These are phyloP conservation scores for Stenolophus ochropezus DNA, from an alignment of 2,888 invertebrate species.

Conservation along the genomic window DNA sequence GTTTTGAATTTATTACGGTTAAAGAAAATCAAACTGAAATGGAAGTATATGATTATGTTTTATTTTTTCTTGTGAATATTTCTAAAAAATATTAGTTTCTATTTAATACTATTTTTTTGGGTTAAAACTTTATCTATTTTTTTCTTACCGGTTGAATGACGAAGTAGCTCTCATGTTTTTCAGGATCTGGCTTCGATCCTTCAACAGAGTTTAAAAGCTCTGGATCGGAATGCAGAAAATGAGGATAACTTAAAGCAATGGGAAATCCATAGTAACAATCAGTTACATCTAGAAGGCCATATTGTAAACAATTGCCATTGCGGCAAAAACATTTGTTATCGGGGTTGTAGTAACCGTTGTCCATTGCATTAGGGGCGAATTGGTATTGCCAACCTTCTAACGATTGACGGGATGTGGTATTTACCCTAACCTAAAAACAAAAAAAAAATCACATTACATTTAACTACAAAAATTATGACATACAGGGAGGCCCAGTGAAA, in stretches of 20 bases:
- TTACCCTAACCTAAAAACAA: slow-evolving; percentile 76
- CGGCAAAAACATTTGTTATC: slow-evolving; percentile 91
- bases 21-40: too few relatives aligned
- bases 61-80: too few relatives aligned
- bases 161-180: slow-evolving; percentile 82
- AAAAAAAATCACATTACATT: too few relatives aligned
- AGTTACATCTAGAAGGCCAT: slow-evolving; percentile 87
- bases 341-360: slow-evolving; percentile 83
- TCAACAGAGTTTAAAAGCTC: slow-evolving; percentile 79
- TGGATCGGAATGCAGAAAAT: slow-evolving; percentile 86
- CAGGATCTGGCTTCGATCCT: slow-evolving; percentile 79
- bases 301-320: slow-evolving; percentile 79
- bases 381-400: slow-evolving; percentile 83
- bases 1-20: too few relatives aligned
- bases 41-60: too few relatives aligned
- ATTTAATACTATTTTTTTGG: too few relatives aligned
- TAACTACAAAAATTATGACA: too few relatives aligned
- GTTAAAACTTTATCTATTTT: too few relatives aligned
- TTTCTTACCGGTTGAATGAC: slow-evolving; percentile 84
- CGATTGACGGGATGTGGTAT: slow-evolving; percentile 78
- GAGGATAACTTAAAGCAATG: slow-evolving; percentile 91
- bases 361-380: slow-evolving; percentile 85
- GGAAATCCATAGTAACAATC: slow-evolving; percentile 95
- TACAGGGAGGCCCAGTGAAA: too few relatives aligned
- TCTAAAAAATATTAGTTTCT: too few relatives aligned